Evolutionary conservation across 2,113 vertebrate species (phyloP).

Genomic region (Saccopteryx bilineata): DNA sequence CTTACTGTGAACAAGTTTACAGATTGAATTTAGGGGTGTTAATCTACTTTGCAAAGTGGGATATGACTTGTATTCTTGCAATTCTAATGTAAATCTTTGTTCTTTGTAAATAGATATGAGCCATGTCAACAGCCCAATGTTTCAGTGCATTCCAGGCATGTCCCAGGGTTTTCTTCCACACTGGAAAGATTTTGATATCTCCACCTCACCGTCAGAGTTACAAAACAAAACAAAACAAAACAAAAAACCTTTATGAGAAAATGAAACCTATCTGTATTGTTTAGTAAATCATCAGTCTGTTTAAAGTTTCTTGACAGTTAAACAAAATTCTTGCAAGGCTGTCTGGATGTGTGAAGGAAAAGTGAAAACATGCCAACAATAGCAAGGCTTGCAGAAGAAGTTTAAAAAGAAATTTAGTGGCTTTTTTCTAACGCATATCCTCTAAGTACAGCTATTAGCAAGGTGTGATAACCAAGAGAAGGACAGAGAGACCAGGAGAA

Average conservation of each 20-base stretch:
- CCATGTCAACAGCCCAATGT: background rate
- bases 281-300: constrained; percentile 58
- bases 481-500: background rate
- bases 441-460: background rate
- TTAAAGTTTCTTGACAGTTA: constrained; percentile 64
- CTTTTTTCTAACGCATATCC: background rate
- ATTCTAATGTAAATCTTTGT: background rate
- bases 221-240: background rate
- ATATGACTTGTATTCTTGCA: background rate
- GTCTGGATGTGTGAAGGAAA: constrained; percentile 38
- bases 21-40: background rate
- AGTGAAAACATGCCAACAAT: constrained; percentile 33
- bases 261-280: background rate
- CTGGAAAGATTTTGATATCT: constrained; percentile 27
- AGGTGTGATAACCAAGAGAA: constrained; percentile 40
- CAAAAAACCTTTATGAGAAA: background rate
- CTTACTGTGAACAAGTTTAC: background rate
- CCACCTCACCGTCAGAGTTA: background rate
- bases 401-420: background rate
- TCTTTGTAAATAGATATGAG: background rate
- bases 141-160: background rate
- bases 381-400: constrained; percentile 25
- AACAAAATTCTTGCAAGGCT: constrained; percentile 58
- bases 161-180: background rate
- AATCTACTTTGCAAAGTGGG: constrained; percentile 5